Conservation (phyloP, 2,113 vertebrate genomes). For the Verasper variegatus region DNA sequence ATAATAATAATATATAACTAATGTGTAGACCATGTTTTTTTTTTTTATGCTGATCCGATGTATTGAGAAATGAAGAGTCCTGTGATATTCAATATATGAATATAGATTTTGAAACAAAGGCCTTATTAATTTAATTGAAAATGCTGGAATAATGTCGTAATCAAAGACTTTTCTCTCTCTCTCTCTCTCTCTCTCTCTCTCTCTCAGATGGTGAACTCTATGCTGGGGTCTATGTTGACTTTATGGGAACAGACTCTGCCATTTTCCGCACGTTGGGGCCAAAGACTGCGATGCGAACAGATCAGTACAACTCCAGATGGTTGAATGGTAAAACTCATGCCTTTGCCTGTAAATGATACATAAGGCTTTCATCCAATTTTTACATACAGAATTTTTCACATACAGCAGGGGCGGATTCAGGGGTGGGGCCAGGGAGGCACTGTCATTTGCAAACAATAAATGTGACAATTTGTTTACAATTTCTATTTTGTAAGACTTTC, state of each 20-base stretch:
- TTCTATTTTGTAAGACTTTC: no score
- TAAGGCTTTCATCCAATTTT: neutral
- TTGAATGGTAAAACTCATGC: slow-evolving; percentile 88
- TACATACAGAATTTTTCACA: neutral
- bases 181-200: slow-evolving; percentile 29
- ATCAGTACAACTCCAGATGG: slow-evolving; percentile 99
- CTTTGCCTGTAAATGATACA: slow-evolving; percentile 6
- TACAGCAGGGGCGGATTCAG: neutral
- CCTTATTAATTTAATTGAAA: neutral
- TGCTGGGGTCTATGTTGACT: slow-evolving; percentile 96
- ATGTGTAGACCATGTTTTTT: no score
- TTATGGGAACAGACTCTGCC: slow-evolving; percentile 98
- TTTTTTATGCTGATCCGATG: no score
- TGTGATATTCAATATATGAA: no score
- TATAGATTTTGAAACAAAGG: no score
- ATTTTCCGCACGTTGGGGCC: slow-evolving; percentile 97
- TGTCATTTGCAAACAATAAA: neutral
- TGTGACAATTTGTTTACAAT: no score
- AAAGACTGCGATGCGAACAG: slow-evolving; percentile 96
- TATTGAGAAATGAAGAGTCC: no score
- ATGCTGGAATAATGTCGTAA: slow-evolving; percentile 17
- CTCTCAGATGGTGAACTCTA: slow-evolving; percentile 95
- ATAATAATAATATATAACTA: no score
- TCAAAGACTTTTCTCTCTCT: neutral
- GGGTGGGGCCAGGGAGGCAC: no score